Base-by-base conservation (phyloP, 92 coral and sea anemone genomes). In the Palythoa grandis region DNA sequence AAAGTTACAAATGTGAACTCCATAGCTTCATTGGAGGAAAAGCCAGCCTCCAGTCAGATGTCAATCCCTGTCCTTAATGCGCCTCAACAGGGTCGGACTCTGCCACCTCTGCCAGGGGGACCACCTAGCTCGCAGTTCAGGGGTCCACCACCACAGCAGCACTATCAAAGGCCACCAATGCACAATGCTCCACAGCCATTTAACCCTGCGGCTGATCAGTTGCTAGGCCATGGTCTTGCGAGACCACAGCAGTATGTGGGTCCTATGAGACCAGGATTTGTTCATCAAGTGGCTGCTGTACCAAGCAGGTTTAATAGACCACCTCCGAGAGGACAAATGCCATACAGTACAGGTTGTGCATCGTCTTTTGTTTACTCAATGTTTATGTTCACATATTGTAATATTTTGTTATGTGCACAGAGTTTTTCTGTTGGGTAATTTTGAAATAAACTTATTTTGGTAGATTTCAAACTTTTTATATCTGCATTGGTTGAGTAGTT, bases 181-280 rank as follows among this genome's bases (percentile, higher is more conserved):
- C 61, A 5, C 17, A 68, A 15, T n/a, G 23, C 63, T 2, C 39
- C 43, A 0, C 71, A 10, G 72, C 57, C 72, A 1, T 80, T 80
- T 68, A 66, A 80, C 72, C 85, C 75, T 16, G 11, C 66, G 39
- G 70, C 74, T 19, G 85, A 70, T 16, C 85, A 60, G 10, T 5
- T 61, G 52, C 50, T 60, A 39, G 85, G 85, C 23, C 85, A 35
- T 53, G 60, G 74, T 20, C 73, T 66, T 43, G 74, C 70, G 2
- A 80, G 85, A 15, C 74, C 85, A 9, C 74, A 60, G 2, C 85
- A 80, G 24, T 80, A 80, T 66, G 85, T 80, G 61, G 85, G 85
- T 8, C 74, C 85, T 20, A 74, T 80, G 11, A 23, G 85, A 24
- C 85, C 85, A 67, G 85, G 85, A 20, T 80, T 80, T 47, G 60